A percentile compares a stretch with the other conserved stretches of the same genome.
These are phyloP conservation scores for Synergus umbraculus DNA, from an alignment of 2,888 invertebrate genomes.

Conservation along the genomic window DNA sequence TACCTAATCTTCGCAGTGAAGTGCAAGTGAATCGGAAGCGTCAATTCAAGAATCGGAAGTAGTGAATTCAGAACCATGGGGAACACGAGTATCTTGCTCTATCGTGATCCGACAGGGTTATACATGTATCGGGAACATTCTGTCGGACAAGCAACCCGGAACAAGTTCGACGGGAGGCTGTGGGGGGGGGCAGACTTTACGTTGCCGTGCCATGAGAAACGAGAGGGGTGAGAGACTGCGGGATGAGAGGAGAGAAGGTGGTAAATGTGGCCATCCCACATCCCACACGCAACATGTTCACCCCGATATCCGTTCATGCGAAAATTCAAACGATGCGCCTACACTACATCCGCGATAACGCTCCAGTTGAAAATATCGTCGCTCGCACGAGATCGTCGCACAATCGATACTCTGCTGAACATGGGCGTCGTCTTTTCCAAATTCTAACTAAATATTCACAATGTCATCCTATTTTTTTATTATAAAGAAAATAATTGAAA, in stretches of 20 bases:
- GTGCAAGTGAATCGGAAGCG: neutral
- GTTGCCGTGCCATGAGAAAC: slow-evolving; percentile 45
- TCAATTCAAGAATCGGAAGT: slow-evolving; percentile 1
- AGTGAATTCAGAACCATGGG: neutral
- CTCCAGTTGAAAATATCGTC: slow-evolving; percentile 59
- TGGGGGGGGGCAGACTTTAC: slow-evolving; percentile 49
- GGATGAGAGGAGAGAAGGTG: slow-evolving; percentile 43
- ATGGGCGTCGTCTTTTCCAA: slow-evolving; percentile 28
- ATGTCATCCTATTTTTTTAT: neutral
- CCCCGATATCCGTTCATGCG: slow-evolving; percentile 69
- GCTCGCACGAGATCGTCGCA: slow-evolving; percentile 39
- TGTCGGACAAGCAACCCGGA: slow-evolving; percentile 52
- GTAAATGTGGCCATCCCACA: slow-evolving; percentile 51
- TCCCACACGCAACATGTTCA: slow-evolving; percentile 60
- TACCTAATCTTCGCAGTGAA: neutral
- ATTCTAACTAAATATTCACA: neutral
- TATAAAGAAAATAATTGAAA: neutral
- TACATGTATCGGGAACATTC: slow-evolving; percentile 31
- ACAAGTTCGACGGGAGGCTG: slow-evolving; percentile 49
- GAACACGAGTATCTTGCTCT: slow-evolving; percentile 8
- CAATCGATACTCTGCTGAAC: slow-evolving; percentile 35
- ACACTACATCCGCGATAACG: slow-evolving; percentile 50
- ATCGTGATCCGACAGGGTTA: slow-evolving; percentile 3
- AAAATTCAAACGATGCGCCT: slow-evolving; percentile 72
- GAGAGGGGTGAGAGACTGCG: slow-evolving; percentile 17